Percentiles rank a stretch among this genome's conserved stretches.
phyloP scores from a whole-genome alignment of 2,888 invertebrate species.

The Masnerella sp. region DNA sequence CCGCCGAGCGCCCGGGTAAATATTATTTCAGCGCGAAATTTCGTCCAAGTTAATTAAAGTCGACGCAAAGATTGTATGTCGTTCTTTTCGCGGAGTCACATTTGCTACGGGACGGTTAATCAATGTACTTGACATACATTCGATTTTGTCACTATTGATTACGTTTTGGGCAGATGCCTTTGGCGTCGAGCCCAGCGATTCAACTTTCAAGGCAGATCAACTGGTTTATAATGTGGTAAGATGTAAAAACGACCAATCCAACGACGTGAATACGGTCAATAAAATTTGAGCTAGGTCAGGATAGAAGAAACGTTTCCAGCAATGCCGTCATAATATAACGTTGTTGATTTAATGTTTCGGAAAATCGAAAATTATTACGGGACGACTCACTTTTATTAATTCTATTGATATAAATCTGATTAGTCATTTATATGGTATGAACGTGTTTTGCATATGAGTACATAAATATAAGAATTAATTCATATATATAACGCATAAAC shows the following conservation, averaged over 20 bases:
- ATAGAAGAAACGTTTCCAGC: conserved; percentile 15
- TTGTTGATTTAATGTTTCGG: too few species aligned
- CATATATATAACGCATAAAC: too few species aligned
- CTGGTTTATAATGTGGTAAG: conserved; percentile 54
- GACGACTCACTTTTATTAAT: too few species aligned
- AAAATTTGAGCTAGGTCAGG: conserved; percentile 42
- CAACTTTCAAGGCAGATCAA: conserved; percentile 52
- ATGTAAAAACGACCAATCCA: conserved; percentile 36
- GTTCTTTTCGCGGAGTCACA: background rate
- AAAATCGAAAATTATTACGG: too few species aligned
- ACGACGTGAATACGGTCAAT: conserved; percentile 36
- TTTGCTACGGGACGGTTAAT: conserved; percentile 26
- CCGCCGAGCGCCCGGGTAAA: too few species aligned
- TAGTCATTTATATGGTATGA: too few species aligned
- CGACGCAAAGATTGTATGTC: conserved; percentile 1
- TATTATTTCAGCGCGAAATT: conserved; percentile 9
- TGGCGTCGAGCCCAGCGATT: conserved; percentile 52
- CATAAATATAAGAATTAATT: too few species aligned
- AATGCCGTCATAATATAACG: too few species aligned
- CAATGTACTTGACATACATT: conserved; percentile 56
- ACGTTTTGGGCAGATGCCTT: conserved; percentile 46
- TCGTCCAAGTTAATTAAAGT: conserved; percentile 19
- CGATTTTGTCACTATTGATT: conserved; percentile 55
- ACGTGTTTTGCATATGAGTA: too few species aligned
- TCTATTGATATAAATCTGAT: too few species aligned